phyloP scores from a whole-genome alignment of 2,888 invertebrate genomes.

The Diadegma fenestrale region DNA sequence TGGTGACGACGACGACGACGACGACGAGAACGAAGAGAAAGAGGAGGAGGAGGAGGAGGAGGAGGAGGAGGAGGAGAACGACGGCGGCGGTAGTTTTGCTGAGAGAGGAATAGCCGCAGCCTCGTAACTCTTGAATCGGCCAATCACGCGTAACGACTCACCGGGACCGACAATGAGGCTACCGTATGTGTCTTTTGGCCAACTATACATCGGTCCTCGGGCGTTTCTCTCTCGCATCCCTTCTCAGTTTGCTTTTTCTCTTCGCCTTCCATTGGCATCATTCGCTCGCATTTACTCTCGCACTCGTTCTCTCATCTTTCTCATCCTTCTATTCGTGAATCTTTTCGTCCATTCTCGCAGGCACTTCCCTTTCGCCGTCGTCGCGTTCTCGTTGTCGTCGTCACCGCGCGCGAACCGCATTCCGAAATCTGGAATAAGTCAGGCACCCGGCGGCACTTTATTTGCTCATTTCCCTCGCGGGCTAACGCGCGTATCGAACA shows the following conservation, averaged over 20 bases:
- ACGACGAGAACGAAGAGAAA: constrained; percentile 17
- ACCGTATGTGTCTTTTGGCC: constrained; percentile 63
- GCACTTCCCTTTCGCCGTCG: constrained; percentile 40
- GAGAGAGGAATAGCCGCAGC: constrained; percentile 60
- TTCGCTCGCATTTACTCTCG: constrained; percentile 24
- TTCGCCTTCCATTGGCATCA: not conserved
- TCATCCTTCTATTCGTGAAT: constrained; percentile 55
- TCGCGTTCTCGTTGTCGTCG: constrained; percentile 56
- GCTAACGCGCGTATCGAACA: constrained; percentile 61
- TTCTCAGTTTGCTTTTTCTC: constrained; percentile 19
- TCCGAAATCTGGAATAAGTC: constrained; percentile 81
- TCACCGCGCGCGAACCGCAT: constrained; percentile 75
- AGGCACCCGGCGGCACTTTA: constrained; percentile 79
- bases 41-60: constrained; percentile 37
- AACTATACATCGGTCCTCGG: constrained; percentile 60
- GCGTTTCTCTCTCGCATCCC: constrained; percentile 28
- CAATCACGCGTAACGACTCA: constrained; percentile 72
- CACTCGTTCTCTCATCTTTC: constrained; percentile 44
- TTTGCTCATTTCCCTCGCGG: constrained; percentile 81
- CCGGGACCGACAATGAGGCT: constrained; percentile 69
- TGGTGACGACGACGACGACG: constrained; percentile 52
- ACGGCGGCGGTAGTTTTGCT: constrained; percentile 47
- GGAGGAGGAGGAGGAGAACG: constrained; percentile 17
- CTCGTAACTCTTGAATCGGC: constrained; percentile 70
- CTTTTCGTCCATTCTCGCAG: constrained; percentile 28